Base-by-base conservation (phyloP, 2,888 invertebrate genomes). In the Agonopterix heracliana region DNA sequence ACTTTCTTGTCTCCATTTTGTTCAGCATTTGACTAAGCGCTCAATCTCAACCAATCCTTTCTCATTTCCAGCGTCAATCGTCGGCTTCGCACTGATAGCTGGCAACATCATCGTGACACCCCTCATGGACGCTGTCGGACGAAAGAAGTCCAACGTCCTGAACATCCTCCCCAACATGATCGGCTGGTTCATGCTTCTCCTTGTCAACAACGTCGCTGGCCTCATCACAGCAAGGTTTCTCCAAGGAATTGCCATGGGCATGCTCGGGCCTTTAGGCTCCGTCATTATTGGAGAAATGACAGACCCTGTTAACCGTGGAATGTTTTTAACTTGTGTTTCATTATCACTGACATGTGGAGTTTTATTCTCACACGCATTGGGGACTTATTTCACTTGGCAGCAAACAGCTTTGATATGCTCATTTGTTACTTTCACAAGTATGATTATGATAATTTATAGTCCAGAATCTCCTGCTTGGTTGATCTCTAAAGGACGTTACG, bases 401-500 rank as follows among this genome's bases (percentile, higher is more conserved):
- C 74, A 81, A 35, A 89, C 90, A 2, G 90, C 91, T 0, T 61
- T 90, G 1, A 73, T 91, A 3, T 90, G 90, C 53, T 85, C 89
- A 0, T 69, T 83, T 11, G 72, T 90, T 1, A 90, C 90, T 0
- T 76, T 90, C n/a, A 58, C 83, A 0, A 88, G 89, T 60, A 76
- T 89, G 17, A 49, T 91, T 0, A 67, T 91, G 5, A 85, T 92
- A 3, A 76, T 90, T 11, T 89, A 89, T 10, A 74, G 91, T 9
- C 92, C 92, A 0, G 94, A 94, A 70, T 91, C 93, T 3, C 93
- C 93, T 0, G 79, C 89, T 4, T 94, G 93, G 93, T 60, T 94
- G 48, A 84, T 92, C 12, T 81, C 90, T 0, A 91, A 91, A 64
- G 90, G 90, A 4, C 80, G 89, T 8, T 72, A 80, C 0, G 81